Evolutionary conservation across 2,797 vertebrate species (phyloP), one percentile per base, ranked within the genome.

Genomic region (Hipposideros larvatus): DNA sequence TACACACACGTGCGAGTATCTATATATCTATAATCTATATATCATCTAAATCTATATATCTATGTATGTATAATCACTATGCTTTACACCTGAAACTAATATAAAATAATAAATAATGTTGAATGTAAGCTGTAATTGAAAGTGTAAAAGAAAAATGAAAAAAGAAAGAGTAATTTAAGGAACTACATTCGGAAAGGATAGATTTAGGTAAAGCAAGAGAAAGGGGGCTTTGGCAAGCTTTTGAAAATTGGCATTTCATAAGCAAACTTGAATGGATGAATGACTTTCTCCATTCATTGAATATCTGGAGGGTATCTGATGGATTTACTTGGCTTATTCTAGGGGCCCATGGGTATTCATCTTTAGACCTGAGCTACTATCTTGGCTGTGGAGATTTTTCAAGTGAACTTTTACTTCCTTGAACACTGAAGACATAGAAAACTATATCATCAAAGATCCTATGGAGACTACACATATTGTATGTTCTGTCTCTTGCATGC

Each of bases 351-450:
- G 24, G 61, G 14, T 66, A 68, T 51, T 37, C 1, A 2, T 68
- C 70, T 91, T 37, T 79, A 86, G 63, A 90, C 41, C 51, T 26
- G n/a, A 95, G 41, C 34, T 34, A 59, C 43, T 65, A 31, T 28
- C 61, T 43, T 91, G 57, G 74, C 71, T 95, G 96, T 96, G 61
- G 46, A 41, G 96, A 95, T 26, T 73, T 86, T 91, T 88, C 65
- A 87, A 59, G 18, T 83, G 74, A 94, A 93, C 51, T 59, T 77
- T 90, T 41, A 93, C 21, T 96, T 96, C 65, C 24, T 79, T 87
- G 70, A 95, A 91, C 11, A 91, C 24, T 95, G n/a, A 88, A 86
- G 21, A 61, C 53, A 75, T 34, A 37, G 77, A 73, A 91, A 94
- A 90, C 89, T 41, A 70, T 94, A 48, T 92, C 26, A 92, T 91